A percentile compares a stretch with the other conserved stretches of the same genome.
These are phyloP conservation scores for Australoheros facetus DNA, from an alignment of 2,797 vertebrate species.

Conservation along the genomic window DNA sequence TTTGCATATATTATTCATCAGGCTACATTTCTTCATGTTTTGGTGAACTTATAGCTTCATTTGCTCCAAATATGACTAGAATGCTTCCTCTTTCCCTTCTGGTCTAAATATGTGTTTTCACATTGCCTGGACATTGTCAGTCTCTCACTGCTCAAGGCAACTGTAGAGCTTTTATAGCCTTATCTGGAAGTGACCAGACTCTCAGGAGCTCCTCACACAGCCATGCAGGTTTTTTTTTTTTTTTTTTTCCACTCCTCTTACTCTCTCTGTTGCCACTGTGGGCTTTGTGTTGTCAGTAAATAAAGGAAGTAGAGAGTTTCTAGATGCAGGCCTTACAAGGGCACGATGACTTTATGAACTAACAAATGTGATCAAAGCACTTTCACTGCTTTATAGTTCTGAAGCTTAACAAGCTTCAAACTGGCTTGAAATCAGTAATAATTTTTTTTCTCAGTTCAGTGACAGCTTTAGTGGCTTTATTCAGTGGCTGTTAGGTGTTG, in stretches of 20 bases:
- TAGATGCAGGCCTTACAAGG: conserved; percentile 52
- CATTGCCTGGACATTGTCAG: conserved; percentile 67
- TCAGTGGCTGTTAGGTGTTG: background rate
- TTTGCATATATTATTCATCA: background rate
- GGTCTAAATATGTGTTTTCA: conserved; percentile 50
- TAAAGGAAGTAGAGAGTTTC: conserved; percentile 58
- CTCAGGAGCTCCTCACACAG: conserved; percentile 56
- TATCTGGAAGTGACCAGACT: conserved; percentile 76
- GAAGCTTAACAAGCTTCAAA: conserved; percentile 2
- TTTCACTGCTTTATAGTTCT: conserved; percentile 17
- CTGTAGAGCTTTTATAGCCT: conserved; percentile 66
- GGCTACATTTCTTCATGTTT: background rate
- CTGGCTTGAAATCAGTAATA: background rate
- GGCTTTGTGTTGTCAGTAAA: conserved; percentile 73
- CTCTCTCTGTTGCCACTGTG: conserved; percentile 57
- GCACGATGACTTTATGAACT: background rate
- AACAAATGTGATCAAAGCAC: background rate
- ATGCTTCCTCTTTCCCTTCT: conserved; percentile 16
- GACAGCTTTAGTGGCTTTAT: background rate
- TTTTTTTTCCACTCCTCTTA: background rate
- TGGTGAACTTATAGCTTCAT: background rate
- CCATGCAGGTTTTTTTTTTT: conserved; percentile 27
- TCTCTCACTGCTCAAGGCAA: conserved; percentile 48
- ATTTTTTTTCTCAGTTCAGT: background rate
- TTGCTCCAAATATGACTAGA: conserved; percentile 37